Percentiles rank a stretch among this genome's conserved stretches.
phyloP scores from a whole-genome alignment of 2,797 vertebrate genomes.

The Sus cebifrons region DNA sequence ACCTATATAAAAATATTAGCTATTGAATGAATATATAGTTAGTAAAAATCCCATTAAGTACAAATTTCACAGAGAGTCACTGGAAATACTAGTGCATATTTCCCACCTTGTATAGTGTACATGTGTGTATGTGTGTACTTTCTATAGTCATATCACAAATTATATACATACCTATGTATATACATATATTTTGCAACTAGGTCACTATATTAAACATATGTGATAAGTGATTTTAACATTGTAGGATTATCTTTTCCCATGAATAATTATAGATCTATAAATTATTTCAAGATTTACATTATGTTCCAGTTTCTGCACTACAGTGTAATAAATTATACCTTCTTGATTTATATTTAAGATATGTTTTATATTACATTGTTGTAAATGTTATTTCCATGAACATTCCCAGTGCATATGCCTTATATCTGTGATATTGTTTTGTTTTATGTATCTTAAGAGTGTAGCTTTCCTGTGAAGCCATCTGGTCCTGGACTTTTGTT shows the following conservation, averaged over 20 bases:
- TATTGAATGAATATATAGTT: neutral
- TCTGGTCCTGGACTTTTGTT: too few relatives aligned
- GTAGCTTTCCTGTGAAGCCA: too few relatives aligned
- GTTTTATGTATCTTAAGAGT: neutral
- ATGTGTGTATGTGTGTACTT: neutral
- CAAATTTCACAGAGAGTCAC: neutral
- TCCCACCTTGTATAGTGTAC: neutral
- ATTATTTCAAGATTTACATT: neutral
- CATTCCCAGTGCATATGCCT: neutral
- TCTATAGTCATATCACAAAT: neutral
- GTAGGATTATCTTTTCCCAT: neutral
- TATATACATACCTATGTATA: rapidly evolving
- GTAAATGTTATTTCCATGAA: neutral
- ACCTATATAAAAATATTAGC: neutral
- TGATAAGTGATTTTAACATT: neutral
- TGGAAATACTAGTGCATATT: neutral
- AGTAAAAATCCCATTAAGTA: neutral
- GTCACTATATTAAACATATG: neutral
- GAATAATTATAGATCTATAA: neutral
- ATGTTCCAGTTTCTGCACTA: neutral
- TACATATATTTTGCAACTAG: neutral
- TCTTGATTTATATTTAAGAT: neutral
- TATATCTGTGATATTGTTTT: neutral
- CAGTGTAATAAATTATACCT: neutral
- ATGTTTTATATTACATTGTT: neutral